A percentile compares a stretch with the other conserved stretches of the same genome.
phyloP scores from a whole-genome alignment of 2,113 vertebrate genomes.

The Erpornis zantholeuca region DNA sequence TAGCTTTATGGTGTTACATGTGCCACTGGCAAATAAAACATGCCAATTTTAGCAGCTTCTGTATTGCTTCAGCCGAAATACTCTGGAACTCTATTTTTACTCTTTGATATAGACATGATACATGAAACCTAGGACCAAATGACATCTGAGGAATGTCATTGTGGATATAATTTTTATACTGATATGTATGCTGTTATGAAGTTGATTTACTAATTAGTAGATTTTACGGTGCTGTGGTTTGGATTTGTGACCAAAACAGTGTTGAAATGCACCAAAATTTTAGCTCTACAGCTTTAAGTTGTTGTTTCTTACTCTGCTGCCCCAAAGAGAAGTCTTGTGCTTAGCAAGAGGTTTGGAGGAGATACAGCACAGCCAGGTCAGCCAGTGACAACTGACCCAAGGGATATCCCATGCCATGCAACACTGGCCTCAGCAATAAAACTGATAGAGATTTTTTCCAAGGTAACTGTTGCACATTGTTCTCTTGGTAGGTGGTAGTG shows the following conservation, averaged over 20 bases:
- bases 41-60: not conserved
- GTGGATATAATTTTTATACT: not conserved
- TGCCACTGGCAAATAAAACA: not conserved
- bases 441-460: not conserved
- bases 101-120: not conserved
- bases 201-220: not conserved
- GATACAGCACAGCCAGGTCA: not conserved
- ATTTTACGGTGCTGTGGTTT: not conserved
- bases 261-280: not conserved
- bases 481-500: not conserved
- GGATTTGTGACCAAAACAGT: not conserved
- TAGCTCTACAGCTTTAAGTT: not conserved
- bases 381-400: not conserved
- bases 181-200: not conserved
- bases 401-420: not conserved
- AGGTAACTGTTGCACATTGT: not conserved
- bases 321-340: not conserved
- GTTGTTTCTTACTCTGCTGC: not conserved
- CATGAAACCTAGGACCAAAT: not conserved
- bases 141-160: not conserved
- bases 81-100: not conserved
- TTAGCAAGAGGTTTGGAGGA: not conserved
- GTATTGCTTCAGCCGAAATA: not conserved
- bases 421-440: not conserved
- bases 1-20: not conserved